phyloP scores from a whole-genome alignment of 2,888 invertebrate species.

The Drosophila basisetae region DNA sequence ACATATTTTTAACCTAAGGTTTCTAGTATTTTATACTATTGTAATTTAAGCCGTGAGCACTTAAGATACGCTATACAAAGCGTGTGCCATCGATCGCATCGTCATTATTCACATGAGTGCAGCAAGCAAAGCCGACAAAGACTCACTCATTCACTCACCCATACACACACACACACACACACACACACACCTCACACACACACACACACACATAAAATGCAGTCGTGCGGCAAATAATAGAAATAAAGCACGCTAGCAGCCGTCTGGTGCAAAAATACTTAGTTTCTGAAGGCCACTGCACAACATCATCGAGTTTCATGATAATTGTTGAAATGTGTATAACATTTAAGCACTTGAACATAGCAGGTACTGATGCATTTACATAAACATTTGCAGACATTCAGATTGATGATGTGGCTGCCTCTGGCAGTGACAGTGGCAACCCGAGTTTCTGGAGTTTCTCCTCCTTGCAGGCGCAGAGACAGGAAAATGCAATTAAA shows the following conservation, averaged over 20 bases:
- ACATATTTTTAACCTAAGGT: neutral
- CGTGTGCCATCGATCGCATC: constrained; percentile 52
- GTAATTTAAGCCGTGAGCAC: neutral
- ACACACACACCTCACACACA: neutral
- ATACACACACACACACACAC: constrained; percentile 23
- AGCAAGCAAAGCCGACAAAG: constrained; percentile 37
- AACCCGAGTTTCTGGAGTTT: constrained; percentile 19
- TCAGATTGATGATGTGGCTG: constrained; percentile 20
- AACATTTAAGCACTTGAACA: constrained; percentile 28
- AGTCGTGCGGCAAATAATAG: constrained; percentile 58
- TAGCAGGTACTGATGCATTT: constrained; percentile 6
- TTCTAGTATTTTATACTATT: neutral
- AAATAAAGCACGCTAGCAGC: constrained; percentile 16
- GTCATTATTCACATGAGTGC: constrained; percentile 66
- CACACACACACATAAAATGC: constrained; percentile 25
- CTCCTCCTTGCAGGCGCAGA: neutral
- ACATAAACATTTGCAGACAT: constrained; percentile 5
- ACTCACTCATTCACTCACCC: constrained; percentile 30
- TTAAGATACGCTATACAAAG: constrained; percentile 9
- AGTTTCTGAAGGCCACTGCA: constrained; percentile 27
- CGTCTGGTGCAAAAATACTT: constrained; percentile 31
- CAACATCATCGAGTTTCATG: constrained; percentile 47
- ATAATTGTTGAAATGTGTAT: constrained; percentile 44
- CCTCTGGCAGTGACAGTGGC: constrained; percentile 39
- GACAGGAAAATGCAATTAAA: constrained; percentile 72